Base-by-base conservation (phyloP, 1,140 invertebrate species). In the Bacillus rossius region DNA sequence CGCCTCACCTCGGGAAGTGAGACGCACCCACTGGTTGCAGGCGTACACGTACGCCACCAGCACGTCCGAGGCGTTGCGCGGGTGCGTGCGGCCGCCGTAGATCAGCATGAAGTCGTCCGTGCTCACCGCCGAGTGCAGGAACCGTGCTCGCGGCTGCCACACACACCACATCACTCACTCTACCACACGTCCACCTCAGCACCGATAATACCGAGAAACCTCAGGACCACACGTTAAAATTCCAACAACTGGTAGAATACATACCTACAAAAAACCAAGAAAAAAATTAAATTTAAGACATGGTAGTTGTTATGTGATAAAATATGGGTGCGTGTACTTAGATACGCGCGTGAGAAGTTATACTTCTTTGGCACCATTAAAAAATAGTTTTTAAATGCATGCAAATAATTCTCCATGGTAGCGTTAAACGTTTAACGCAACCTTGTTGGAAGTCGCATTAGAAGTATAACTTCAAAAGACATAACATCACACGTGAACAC, bases 61-160 rank as follows among this genome's bases (percentile, higher is more conserved):
- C 10, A 85, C 81, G 68, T 91, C 86, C n/a, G 81, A 81, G 7
- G 83, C 66, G 66, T 84, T 84, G 54, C 84, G 81, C 0, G 86
- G 84, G 66, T 83, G 80, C 14, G 86, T 84, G 10, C 84, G 77
- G 23, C 94, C 94, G 5, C 94, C 94, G 68, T 94, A 87, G 29
- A 97, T 79, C 5, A 96, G 80, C 92, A 98, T 94, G 65, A 90
- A 93, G 50, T 91, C 85, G 43, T 91, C 87, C 0, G 89, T 92
- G 1, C 86, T 88, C 0, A 95, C 86, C 1, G 93, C 91, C 0
- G 91, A 88, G 76, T 96, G 94, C 43, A 97, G 84, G 69, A 90
- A 93, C 58, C 92, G 82, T 1, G 84, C 82, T 55, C 84, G 78
- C 0, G 91, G 91, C 75, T 83, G 60, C 26, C 29, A 77, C 73